These are phyloP conservation scores for Cydia amplana DNA, from an alignment of 1,140 invertebrate species.

Conservation along the genomic window DNA sequence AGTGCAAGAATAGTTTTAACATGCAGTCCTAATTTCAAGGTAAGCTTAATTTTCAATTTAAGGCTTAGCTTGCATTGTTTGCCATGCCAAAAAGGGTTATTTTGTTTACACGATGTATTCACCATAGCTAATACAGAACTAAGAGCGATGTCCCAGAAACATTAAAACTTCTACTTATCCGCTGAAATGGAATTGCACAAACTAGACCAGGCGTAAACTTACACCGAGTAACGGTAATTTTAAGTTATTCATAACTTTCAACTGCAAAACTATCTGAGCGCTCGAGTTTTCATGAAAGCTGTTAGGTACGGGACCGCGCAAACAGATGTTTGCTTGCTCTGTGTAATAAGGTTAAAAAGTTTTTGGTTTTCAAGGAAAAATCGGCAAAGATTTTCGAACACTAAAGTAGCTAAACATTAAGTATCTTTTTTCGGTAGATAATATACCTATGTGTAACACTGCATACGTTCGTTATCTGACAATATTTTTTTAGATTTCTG, in stretches of 20 bases:
- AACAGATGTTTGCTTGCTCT: conserved; percentile 21
- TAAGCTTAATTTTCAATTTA: too few species aligned
- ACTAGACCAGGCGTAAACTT: conserved; percentile 9
- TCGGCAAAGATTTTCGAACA: background rate
- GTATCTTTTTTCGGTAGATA: too few species aligned
- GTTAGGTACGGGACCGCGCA: conserved; percentile 3
- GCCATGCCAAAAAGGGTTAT: too few species aligned
- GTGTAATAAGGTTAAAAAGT: background rate
- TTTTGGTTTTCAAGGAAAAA: background rate
- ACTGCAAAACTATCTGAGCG: conserved; percentile 29
- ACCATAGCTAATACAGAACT: background rate
- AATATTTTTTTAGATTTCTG: too few species aligned
- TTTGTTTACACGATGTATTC: too few species aligned
- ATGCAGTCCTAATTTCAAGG: too few species aligned
- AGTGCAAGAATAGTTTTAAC: too few species aligned
- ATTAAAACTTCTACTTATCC: conserved; percentile 9
- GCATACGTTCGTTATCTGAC: too few species aligned
- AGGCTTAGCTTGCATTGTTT: too few species aligned
- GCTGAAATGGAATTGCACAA: conserved; percentile 19
- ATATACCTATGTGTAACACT: too few species aligned
- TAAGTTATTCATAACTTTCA: conserved; percentile 31
- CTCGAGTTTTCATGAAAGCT: conserved; percentile 25
- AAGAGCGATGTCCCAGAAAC: background rate
- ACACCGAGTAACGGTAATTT: conserved; percentile 29
- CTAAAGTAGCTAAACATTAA: too few species aligned